Evolutionary conservation across 1,140 invertebrate genomes (phyloP), one percentile per base, ranked within the genome.

Genomic region (Drosophila fuyamai): DNA sequence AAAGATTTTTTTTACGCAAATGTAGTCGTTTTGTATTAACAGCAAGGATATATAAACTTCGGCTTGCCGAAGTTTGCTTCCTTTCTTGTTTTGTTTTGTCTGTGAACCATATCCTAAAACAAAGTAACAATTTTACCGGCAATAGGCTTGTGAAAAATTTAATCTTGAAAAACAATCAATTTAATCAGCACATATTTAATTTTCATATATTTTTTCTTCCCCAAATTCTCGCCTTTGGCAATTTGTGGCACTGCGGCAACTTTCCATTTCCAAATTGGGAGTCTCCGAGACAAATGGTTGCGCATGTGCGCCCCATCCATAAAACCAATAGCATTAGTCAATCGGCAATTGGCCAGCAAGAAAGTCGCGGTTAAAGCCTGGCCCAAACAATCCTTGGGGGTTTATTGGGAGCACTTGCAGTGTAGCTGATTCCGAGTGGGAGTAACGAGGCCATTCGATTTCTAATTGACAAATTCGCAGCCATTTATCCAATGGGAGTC

Each of bases 321-420:
- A 85, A 85, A 85, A 86, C 51, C 82, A 86, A 86, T 83, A 81
- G 82, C 82, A 88, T 88, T 89, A 71, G 72, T 89, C 84, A 84
- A 51, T 38, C 43, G 51, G 46, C 57, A 60, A 76, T 57, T 82
- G 55, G 71, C 65, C 29, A 56, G 51, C 48, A 36, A 53, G 12
- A 27, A 10, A 40, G 16, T 44, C 16, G 16, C 41, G n/a, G 41
- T 43, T 43, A 47, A 29, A 47, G 27, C 36, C 13, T 29, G 29
- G 18, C 18, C 18, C 18, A 36, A 50, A 32, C 1, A 9, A 6
- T 59, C 53, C 66, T 43, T 57, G 18, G 36, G 51, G 29, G 44
- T 7, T 50, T 47, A 18, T 43, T n/a, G 13, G 60, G 13, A 61
- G 60, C 60, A 63, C 60, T 60, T 43, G 60, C 60, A 63, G 38